Conservation (phyloP, 1,140 invertebrate species). For the Hycleus phaleratus region DNA sequence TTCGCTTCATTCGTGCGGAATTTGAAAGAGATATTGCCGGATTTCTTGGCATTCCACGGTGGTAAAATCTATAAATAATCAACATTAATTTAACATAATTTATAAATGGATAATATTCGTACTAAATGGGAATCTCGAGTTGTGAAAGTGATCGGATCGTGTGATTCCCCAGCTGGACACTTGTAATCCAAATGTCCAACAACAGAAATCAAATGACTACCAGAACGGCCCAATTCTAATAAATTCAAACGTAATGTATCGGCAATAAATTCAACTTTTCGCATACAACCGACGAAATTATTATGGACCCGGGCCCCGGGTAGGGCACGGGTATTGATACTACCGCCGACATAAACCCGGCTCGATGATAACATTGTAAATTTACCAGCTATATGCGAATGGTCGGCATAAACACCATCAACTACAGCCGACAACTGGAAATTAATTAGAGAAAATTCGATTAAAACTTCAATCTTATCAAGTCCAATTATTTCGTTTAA, state of each 20-base stretch:
- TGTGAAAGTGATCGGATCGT: conserved; percentile 86
- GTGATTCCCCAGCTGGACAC: conserved; percentile 76
- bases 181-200: conserved; percentile 82
- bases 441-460: conserved; percentile 5
- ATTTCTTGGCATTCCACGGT: conserved; percentile 79
- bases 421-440: conserved; percentile 83
- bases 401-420: conserved; percentile 84
- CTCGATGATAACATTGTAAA: conserved; percentile 85
- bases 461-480: not conserved
- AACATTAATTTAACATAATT: not conserved
- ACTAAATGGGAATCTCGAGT: conserved; percentile 83
- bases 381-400: conserved; percentile 84
- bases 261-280: conserved; percentile 89
- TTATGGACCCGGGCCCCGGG: conserved; percentile 76
- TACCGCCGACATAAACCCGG: conserved; percentile 81
- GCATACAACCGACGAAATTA: conserved; percentile 92
- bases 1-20: conserved; percentile 91
- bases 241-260: conserved; percentile 82
- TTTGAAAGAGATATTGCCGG: conserved; percentile 84
- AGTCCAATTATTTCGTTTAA: not conserved
- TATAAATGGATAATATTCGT: conserved; percentile 1
- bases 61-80: conserved; percentile 60
- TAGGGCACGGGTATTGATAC: conserved; percentile 68
- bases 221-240: conserved; percentile 77
- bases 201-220: conserved; percentile 78